Percentiles rank a stretch among this genome's conserved stretches.
Conservation (phyloP, 1,140 invertebrate species). For the Drosophila kepulauana region DNA sequence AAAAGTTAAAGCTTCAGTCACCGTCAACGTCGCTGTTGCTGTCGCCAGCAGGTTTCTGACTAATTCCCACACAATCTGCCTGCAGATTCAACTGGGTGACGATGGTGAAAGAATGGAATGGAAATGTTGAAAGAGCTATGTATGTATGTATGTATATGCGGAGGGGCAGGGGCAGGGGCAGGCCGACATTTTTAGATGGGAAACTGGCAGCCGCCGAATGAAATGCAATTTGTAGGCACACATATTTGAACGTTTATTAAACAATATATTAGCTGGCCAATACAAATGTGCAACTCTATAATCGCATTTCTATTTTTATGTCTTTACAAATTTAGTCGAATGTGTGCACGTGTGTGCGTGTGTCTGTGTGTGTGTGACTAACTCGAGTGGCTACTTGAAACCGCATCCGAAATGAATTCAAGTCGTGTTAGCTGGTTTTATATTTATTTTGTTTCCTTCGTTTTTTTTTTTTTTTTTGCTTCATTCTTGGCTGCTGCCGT, state of each 20-base stretch:
- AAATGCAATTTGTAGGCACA: slow-evolving; percentile 43
- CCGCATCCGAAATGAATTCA: slow-evolving; percentile 46
- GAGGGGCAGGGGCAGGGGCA: neutral
- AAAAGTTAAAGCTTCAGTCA: slow-evolving; percentile 22
- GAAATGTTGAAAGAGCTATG: slow-evolving; percentile 2
- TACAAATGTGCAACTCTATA: neutral
- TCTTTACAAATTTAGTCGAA: slow-evolving; percentile 5
- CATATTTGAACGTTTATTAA: slow-evolving; percentile 4
- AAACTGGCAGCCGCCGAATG: slow-evolving; percentile 16
- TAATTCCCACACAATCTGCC: slow-evolving; percentile 59
- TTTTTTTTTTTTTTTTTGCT: slow-evolving; percentile 34
- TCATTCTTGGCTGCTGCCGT: slow-evolving; percentile 39
- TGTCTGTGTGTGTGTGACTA: slow-evolving; percentile 19
- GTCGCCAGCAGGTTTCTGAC: slow-evolving; percentile 74
- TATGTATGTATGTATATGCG: neutral
- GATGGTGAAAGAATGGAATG: slow-evolving; percentile 31
- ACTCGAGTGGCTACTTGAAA: slow-evolving; percentile 50
- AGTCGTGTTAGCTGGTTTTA: slow-evolving; percentile 34
- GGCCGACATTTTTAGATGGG: slow-evolving; percentile 29
- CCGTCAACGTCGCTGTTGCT: neutral
- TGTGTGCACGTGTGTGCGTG: neutral
- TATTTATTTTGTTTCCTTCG: slow-evolving; percentile 34
- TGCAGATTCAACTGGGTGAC: slow-evolving; percentile 46
- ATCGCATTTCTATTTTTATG: slow-evolving; percentile 18
- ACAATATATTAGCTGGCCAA: slow-evolving; percentile 29